Percentiles rank a stretch among this genome's conserved stretches.
Conservation (phyloP, 2,113 vertebrate genomes). For the Proteles cristata region DNA sequence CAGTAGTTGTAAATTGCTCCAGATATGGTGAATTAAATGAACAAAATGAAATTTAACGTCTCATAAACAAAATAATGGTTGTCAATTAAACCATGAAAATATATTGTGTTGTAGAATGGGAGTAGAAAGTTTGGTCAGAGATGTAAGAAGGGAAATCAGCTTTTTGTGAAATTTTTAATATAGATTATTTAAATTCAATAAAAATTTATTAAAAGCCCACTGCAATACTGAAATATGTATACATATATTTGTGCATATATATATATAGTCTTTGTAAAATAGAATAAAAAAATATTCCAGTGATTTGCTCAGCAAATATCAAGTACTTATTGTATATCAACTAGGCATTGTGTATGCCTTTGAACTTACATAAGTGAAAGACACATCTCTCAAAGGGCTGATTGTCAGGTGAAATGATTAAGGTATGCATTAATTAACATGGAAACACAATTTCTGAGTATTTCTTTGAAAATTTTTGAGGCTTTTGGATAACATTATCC, state of each 20-base stretch:
- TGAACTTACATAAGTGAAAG: not conserved
- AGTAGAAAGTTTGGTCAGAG: not conserved
- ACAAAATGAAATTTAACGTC: not conserved
- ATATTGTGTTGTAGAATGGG: not conserved
- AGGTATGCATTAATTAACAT: not conserved
- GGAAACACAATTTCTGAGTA: constrained; percentile 30
- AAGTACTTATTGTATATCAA: not conserved
- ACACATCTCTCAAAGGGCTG: not conserved
- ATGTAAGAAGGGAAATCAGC: not conserved
- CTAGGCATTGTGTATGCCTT: not conserved
- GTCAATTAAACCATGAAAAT: not conserved
- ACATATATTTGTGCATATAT: not conserved
- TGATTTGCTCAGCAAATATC: constrained; percentile 6
- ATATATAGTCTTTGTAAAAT: not conserved
- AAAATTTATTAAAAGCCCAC: not conserved
- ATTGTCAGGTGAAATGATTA: constrained; percentile 13
- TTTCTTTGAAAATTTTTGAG: constrained; percentile 45
- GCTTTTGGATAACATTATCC: not conserved
- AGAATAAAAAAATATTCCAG: not conserved
- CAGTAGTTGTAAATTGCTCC: not conserved
- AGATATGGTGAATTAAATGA: not conserved
- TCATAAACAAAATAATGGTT: not conserved
- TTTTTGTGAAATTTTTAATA: not conserved
- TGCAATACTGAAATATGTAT: not conserved
- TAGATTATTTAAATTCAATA: not conserved